phyloP scores from a whole-genome alignment of 2,113 vertebrate genomes.

The Pterocles orientalis region DNA sequence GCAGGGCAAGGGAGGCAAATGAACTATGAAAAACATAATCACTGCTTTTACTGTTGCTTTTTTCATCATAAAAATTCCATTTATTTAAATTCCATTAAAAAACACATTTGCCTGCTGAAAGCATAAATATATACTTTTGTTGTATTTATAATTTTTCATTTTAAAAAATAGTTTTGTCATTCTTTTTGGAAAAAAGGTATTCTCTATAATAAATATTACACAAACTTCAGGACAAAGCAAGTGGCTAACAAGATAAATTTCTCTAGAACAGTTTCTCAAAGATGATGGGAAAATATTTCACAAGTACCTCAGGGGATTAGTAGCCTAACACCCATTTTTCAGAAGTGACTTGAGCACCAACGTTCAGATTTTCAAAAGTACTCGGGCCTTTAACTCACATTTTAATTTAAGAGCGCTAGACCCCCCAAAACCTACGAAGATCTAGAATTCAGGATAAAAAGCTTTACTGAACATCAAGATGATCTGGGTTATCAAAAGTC shows the following conservation, averaged over 20 bases:
- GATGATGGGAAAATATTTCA: neutral
- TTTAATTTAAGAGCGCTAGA: slow-evolving; percentile 18
- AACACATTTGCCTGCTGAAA: slow-evolving; percentile 73
- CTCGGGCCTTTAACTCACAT: neutral
- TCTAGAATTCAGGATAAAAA: slow-evolving; percentile 45
- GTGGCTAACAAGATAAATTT: slow-evolving; percentile 41
- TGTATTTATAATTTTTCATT: slow-evolving; percentile 74
- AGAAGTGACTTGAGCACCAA: neutral
- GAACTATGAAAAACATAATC: slow-evolving; percentile 84
- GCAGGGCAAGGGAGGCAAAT: slow-evolving; percentile 82
- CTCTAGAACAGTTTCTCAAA: neutral
- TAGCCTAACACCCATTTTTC: neutral
- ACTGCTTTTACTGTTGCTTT: slow-evolving; percentile 77
- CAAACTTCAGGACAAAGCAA: slow-evolving; percentile 34
- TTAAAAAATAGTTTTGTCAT: slow-evolving; percentile 27
- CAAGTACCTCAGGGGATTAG: neutral
- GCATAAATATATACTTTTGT: slow-evolving; percentile 76
- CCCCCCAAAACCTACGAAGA: neutral
- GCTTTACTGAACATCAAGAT: neutral
- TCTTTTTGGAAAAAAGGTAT: slow-evolving; percentile 43
- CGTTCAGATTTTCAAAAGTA: neutral
- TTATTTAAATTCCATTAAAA: slow-evolving; percentile 82
- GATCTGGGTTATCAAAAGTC: slow-evolving; percentile 51
- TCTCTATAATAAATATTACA: slow-evolving; percentile 52
- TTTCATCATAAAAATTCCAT: slow-evolving; percentile 78